Percentiles rank a stretch among this genome's conserved stretches.
Conservation (phyloP, 2,797 vertebrate genomes). For the Rhinella marina region DNA sequence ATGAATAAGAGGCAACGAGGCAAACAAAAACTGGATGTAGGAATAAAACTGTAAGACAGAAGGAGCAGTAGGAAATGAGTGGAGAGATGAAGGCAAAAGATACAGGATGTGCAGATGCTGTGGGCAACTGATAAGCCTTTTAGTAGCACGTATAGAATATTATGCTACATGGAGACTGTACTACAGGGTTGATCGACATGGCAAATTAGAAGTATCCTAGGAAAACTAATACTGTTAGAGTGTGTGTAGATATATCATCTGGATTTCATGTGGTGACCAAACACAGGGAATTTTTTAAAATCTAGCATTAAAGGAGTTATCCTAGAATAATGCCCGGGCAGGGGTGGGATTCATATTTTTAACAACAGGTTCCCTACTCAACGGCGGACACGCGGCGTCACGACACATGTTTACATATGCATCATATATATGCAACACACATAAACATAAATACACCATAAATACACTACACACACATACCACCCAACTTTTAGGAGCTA, state of each 20-base stretch:
- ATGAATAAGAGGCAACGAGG: conserved; percentile 10
- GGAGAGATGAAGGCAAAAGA: neutral
- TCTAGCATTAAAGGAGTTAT: neutral
- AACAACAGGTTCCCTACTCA: no score
- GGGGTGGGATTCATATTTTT: no score
- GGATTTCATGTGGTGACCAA: neutral
- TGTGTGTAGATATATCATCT: neutral
- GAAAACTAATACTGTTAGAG: neutral
- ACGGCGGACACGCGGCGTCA: no score
- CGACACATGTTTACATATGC: no score
- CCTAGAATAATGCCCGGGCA: no score
- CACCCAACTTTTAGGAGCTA: no score
- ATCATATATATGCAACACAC: no score
- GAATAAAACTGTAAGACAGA: conserved; percentile 5
- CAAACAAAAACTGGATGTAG: conserved; percentile 28
- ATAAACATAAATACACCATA: no score
- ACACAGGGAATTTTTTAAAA: neutral
- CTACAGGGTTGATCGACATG: neutral
- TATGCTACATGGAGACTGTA: neutral
- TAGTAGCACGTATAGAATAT: neutral
- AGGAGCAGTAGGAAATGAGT: neutral
- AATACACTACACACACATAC: no score
- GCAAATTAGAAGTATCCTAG: neutral
- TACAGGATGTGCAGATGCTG: neutral
- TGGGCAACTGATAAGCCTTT: neutral